phyloP scores from a whole-genome alignment of 2,113 vertebrate species.

The Callipepla californica region DNA sequence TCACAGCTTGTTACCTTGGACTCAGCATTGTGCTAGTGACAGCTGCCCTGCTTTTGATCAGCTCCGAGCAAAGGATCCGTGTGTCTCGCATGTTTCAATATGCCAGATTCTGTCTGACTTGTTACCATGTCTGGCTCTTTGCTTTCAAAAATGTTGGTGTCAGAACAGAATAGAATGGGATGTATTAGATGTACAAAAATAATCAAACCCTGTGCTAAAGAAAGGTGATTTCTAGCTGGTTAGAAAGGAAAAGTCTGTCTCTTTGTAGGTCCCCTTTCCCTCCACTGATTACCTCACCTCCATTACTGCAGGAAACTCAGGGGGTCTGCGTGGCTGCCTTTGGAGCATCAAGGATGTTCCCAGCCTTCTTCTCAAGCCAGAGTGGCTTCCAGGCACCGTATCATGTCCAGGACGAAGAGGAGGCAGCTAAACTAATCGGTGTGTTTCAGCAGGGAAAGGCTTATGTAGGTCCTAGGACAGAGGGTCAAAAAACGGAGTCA shows the following conservation, averaged over 20 bases:
- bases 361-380: slow-evolving; percentile 86
- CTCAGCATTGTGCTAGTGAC: not conserved
- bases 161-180: not conserved
- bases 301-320: slow-evolving; percentile 85
- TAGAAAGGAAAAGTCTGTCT: not conserved
- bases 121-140: not conserved
- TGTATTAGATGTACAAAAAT: not conserved
- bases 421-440: slow-evolving; percentile 90
- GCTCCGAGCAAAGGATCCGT: accelerated
- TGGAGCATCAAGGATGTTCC: slow-evolving; percentile 85
- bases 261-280: not conserved
- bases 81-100: not conserved
- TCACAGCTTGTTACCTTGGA: not conserved
- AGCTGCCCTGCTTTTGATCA: not conserved
- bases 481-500: not conserved
- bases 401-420: slow-evolving; percentile 79
- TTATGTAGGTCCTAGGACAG: not conserved
- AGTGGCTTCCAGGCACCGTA: slow-evolving; percentile 87
- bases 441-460: slow-evolving; percentile 18
- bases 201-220: not conserved
- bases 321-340: slow-evolving; percentile 90
- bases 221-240: not conserved
- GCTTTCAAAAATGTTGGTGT: not conserved
- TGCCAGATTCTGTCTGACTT: not conserved
- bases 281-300: not conserved